Evolutionary conservation across 2,113 vertebrate species (phyloP).

Genomic region (Entomyzon cyanotis): DNA sequence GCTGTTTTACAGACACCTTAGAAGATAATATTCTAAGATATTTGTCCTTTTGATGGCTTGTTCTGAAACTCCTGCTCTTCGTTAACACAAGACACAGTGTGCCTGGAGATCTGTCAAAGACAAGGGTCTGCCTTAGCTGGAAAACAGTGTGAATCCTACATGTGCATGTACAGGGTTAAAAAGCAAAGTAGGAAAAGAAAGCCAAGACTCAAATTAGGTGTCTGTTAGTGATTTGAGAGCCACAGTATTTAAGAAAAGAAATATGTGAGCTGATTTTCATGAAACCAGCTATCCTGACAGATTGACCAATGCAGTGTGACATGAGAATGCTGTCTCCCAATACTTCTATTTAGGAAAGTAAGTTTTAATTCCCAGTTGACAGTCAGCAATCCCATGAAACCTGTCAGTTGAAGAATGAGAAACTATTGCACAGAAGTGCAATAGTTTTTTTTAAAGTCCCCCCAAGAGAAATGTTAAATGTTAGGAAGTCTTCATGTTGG

Average conservation of each 20-base stretch:
- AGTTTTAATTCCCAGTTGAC: neutral
- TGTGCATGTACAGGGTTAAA: neutral
- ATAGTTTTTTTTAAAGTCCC: too few species aligned
- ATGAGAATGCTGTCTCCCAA: neutral
- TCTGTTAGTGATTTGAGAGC: conserved; percentile 46
- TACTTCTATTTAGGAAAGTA: neutral
- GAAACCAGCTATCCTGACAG: neutral
- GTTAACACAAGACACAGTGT: neutral
- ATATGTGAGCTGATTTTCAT: neutral
- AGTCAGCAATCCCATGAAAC: neutral
- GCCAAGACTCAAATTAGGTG: neutral
- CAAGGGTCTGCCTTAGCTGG: neutral
- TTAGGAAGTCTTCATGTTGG: neutral
- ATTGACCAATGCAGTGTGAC: neutral
- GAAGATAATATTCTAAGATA: conserved; percentile 30
- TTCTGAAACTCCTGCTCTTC: conserved; percentile 47
- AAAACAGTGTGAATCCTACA: neutral
- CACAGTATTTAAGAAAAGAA: neutral
- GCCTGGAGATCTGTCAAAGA: neutral
- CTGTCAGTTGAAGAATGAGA: neutral
- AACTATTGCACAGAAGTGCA: neutral
- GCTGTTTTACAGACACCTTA: conserved; percentile 18
- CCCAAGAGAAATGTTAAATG: neutral
- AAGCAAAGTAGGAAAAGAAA: conserved; percentile 5
- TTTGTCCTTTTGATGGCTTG: conserved; percentile 44